Conservation (phyloP, 2,797 vertebrate genomes). For the Mormyrops attenuatus region DNA sequence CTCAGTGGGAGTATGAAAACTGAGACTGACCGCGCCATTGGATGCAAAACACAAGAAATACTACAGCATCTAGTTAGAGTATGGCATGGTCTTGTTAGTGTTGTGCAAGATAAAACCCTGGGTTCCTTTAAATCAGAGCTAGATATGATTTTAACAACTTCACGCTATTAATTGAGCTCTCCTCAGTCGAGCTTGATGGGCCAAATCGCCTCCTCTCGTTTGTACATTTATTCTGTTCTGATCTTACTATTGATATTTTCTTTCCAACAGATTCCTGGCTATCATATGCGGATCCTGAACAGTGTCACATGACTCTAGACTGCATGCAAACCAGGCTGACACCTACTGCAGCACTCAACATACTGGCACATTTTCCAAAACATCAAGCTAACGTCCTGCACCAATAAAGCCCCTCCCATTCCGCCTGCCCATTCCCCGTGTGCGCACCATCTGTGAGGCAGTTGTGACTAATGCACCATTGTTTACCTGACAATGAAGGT, state of each 20-base stretch:
- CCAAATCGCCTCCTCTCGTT: neutral
- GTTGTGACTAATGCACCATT: slow-evolving; percentile 40
- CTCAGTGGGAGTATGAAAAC: neutral
- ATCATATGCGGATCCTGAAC: neutral
- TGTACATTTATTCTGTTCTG: neutral
- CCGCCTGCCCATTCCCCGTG: neutral
- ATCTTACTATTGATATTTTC: neutral
- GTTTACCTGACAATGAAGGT: slow-evolving; percentile 6
- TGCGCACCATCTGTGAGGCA: neutral
- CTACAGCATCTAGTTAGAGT: neutral
- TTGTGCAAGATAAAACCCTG: neutral
- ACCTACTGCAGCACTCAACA: neutral
- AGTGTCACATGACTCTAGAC: neutral
- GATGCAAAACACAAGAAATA: neutral
- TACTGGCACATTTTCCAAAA: neutral
- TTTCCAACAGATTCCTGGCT: neutral
- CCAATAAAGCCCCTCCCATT: neutral
- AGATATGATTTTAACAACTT: neutral
- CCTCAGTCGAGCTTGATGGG: neutral
- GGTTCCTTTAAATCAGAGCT: neutral
- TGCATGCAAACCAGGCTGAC: neutral
- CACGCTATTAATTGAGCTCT: neutral
- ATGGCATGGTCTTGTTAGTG: neutral
- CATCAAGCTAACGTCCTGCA: neutral
- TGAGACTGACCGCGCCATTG: neutral